Percentiles rank a stretch among this genome's conserved stretches.
Conservation (phyloP, 2,888 invertebrate genomes). For the Arrhopalites spinosus region DNA sequence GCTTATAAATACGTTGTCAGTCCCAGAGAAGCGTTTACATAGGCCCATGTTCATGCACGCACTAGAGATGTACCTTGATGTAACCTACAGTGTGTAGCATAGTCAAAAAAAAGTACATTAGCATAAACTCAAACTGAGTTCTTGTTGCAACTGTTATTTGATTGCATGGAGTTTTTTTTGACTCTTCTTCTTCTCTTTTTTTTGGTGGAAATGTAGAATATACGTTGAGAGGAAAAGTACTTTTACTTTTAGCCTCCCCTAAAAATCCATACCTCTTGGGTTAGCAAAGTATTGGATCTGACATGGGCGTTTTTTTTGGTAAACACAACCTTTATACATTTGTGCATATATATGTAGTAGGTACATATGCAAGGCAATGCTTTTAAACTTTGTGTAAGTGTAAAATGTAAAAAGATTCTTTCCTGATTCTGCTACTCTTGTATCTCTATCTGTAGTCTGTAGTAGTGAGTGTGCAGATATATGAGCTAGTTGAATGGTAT, state of each 20-base stretch:
- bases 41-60: too few relatives aligned
- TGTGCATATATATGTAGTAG: not conserved
- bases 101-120: constrained; percentile 4
- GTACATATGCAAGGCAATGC: too few relatives aligned
- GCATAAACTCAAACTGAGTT: not conserved
- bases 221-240: constrained; percentile 10
- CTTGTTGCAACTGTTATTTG: constrained; percentile 26
- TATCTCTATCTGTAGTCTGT: too few relatives aligned
- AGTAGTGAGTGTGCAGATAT: too few relatives aligned
- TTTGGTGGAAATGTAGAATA: not conserved
- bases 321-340: not conserved
- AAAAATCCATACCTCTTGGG: not conserved
- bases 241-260: not conserved
- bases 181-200: not conserved
- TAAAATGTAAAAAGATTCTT: constrained; percentile 1
- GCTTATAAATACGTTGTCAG: constrained; percentile 31
- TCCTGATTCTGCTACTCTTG: too few relatives aligned
- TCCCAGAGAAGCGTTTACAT: not conserved
- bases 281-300: constrained; percentile 20
- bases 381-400: not conserved
- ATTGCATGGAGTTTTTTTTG: constrained; percentile 20
- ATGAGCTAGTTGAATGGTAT: not conserved
- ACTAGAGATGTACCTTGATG: too few relatives aligned
- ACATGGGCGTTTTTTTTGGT: constrained; percentile 9
- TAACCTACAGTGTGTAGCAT: too few relatives aligned